Conservation (phyloP, 2,113 vertebrate genomes). For the Oryzias celebensis region DNA sequence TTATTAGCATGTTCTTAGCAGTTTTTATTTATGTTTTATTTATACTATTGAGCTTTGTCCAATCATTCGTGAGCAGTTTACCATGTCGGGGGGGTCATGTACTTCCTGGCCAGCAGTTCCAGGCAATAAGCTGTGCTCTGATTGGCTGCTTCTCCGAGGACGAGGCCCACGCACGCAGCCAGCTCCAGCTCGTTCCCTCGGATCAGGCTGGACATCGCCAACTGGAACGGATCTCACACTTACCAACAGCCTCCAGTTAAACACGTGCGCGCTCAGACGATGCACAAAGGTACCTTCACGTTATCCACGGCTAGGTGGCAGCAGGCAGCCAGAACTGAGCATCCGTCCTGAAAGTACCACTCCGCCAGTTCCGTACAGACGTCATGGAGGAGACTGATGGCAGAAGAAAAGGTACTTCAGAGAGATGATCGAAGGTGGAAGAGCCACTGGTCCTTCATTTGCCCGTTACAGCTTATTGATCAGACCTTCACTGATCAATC, state of each 20-base stretch:
- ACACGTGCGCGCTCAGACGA: not conserved
- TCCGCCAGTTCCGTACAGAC: conserved; percentile 89
- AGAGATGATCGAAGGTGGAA: not conserved
- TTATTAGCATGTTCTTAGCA: too few species aligned
- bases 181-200: conserved; percentile 95
- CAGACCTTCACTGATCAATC: too few species aligned
- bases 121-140: conserved; percentile 87
- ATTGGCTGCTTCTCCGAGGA: conserved; percentile 84
- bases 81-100: conserved; percentile 88
- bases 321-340: conserved; percentile 87
- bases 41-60: too few species aligned
- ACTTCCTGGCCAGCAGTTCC: conserved; percentile 92
- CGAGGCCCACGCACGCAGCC: conserved; percentile 87
- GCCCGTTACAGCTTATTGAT: too few species aligned
- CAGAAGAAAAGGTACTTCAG: not conserved
- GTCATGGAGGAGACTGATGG: conserved; percentile 81
- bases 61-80: conserved; percentile 49
- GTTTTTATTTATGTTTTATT: too few species aligned
- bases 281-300: conserved; percentile 78
- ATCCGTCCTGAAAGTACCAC: conserved; percentile 93
- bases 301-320: conserved; percentile 92
- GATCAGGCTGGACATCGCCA: conserved; percentile 91
- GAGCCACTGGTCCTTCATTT: too few species aligned
- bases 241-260: not conserved
- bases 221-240: conserved; percentile 73